Evolutionary conservation across 2,113 vertebrate species (phyloP), one percentile per base, ranked within the genome.

Genomic region (Ictalurus punctatus): DNA sequence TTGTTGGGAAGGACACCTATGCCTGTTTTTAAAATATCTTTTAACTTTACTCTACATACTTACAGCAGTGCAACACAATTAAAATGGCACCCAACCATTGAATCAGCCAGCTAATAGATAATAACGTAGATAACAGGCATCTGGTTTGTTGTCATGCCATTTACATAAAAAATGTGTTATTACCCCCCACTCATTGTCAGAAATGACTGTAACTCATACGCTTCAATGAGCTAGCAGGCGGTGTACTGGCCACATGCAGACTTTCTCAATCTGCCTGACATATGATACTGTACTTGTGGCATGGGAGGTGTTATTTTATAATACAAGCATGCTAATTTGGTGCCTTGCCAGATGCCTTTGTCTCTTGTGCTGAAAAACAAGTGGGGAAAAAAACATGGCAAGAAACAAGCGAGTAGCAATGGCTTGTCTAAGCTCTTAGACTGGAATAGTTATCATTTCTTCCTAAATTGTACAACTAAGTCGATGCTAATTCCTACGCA

Each of bases 201-300:
- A 86, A 59, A 56, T 73, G 56, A 89, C 84, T 85, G 69, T 74
- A 65, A 63, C 30, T 67, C 34, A 61, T 54, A 37, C 61, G 65
- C 63, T 58, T 69, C 83, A n/a, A 48, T 10, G 8, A 84, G 80
- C 80, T 83, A 73, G 80, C 87, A 91, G 82, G 87, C 63, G 1
- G 73, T 10, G 48, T 48, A 61, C 76, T 78, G 82, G 84, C 83
- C 74, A 63, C 83, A 88, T 27, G 86, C 83, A 89, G 84, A 1
- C 84, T 83, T 89, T 71, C 56, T 40, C 87, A 85, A 87, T 89
- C 86, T 90, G 89, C 83, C 82, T 76, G 78, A 87, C 85, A 87
- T 80, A 85, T 83, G 89, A 90, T 90, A 82, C 79, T 83, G 86
- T 89, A 85, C 83, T 87, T 78, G 61, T 56, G n/a, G 76, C 73